Evolutionary conservation across 2,888 invertebrate species (phyloP), one percentile per base, ranked within the genome.

Genomic region (Colletes collaris): DNA sequence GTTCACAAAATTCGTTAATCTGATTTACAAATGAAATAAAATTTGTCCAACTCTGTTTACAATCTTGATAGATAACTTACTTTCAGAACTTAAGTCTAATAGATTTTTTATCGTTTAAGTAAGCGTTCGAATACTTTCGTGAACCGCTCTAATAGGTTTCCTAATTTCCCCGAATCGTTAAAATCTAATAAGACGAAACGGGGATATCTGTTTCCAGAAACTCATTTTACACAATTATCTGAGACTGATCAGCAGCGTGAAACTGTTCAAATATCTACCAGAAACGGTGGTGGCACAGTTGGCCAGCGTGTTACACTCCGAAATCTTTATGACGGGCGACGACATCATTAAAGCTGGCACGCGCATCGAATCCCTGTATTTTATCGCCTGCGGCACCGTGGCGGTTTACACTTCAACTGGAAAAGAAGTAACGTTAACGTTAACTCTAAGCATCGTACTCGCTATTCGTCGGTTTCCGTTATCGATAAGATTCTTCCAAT

Each of bases 371-470:
- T 86, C 90, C 5, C 89, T 94, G 80, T 94, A 90, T 69, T 94
- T 93, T 56, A 89, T 94, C 59, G 90, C 89, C 52, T 91, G 91
- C 4, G 94, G 94, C 7, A 93, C 93, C 0, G 93, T 93, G n/a
- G 93, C 93, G 3, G 90, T 94, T 37, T 93, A 93, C 69, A 93
- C 93, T 5, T 84, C 84, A 10, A 79, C 79, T 2, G 93, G 93
- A 55, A 93, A 90, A 89, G 94, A 94, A 87, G 93, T 93, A 83
- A 81, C 13, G 63, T 55, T 63, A 37, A 5, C 27, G 27, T 27
- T 2, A 2, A 2, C 16, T 27, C 27, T 27, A 27, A 27, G 0
- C 27, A 27, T 59, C 10, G n/a, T 4, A 46, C 3, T 8, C 0
- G 8, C 44, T 7, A 46, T 46, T 46, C 40, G 44, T 46, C 27